A percentile compares a stretch with the other conserved stretches of the same genome.
Conservation (phyloP, 2,888 invertebrate genomes). For the Apodemia hepburni region DNA sequence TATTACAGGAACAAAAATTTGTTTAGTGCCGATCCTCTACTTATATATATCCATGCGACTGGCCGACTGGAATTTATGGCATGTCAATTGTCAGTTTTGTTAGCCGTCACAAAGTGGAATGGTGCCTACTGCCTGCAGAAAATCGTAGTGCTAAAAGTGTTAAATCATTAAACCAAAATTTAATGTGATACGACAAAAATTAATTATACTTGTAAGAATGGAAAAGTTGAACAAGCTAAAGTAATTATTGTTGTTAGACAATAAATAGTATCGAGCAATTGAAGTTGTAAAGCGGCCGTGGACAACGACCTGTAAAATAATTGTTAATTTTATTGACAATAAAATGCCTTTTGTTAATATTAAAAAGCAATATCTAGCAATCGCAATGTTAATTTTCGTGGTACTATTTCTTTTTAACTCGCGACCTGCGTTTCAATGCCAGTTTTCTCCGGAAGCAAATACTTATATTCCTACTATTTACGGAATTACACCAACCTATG, state of each 20-base stretch:
- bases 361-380: constrained; percentile 70
- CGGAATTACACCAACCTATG: constrained; percentile 95
- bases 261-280: constrained; percentile 13
- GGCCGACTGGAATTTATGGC: too few species aligned
- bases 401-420: constrained; percentile 67
- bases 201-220: neutral
- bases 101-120: too few species aligned
- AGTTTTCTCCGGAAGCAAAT: constrained; percentile 54
- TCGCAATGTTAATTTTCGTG: constrained; percentile 70
- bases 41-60: too few species aligned
- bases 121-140: too few species aligned
- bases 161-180: too few species aligned
- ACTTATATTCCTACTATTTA: constrained; percentile 86
- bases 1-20: too few species aligned
- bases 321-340: constrained; percentile 35
- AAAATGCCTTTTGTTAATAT: constrained; percentile 70
- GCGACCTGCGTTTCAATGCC: constrained; percentile 67
- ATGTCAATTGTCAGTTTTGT: too few species aligned
- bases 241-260: neutral
- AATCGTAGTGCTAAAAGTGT: too few species aligned
- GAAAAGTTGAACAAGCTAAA: neutral
- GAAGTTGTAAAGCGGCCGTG: constrained; percentile 15
- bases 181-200: too few species aligned
- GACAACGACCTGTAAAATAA: constrained; percentile 9
- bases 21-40: too few species aligned